Evolutionary conservation across 2,888 invertebrate genomes (phyloP), one percentile per base, ranked within the genome.

Genomic region (Cataglyphis cursor): DNA sequence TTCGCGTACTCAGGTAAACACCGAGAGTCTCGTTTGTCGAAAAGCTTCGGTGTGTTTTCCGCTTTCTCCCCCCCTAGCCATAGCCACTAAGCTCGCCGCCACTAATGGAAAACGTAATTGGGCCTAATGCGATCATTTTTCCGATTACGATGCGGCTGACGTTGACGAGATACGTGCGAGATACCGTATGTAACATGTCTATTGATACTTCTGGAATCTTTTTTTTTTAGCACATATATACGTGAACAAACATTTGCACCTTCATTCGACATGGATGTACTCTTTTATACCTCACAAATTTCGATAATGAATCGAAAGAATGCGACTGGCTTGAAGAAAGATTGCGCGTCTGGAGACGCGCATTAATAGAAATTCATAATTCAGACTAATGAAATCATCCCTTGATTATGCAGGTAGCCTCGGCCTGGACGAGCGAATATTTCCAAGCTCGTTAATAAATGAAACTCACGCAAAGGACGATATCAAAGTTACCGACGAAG

Each of bases 1-100:
- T 62, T 76, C 41, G 57, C 66, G 64, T 38, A 62, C 62, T 62
- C 88, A 86, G 88, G 89, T 86, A 89, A 87, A 87, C 81, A 68
- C 61, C 62, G 66, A 87, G 82, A 83, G 85, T 89, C 81, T 75
- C 72, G 51, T 86, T 82, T 82, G 80, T 76, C 66, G 84, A 81
- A 74, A 54, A 76, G 72, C 80, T 54, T 64, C 85, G 66, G 38
- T 44, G 72, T 82, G 74, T 65, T 68, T 70, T 82, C 44, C 70
- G 38, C 28, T 31, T 44, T 15, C 61, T 35, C 18, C 9, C 24
- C 24, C 48, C 41, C 18, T 44, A n/a, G 44, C 64, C 64, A 15
- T 61, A 35, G 66, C 31, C 81, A 41, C 44, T 66, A 64, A 75
- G 48, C 75, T 12, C 66, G 38, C 66, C 66, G 9, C 21, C 70